Evolutionary conservation across 2,888 invertebrate species (phyloP).

Genomic region (Drosophila cognata): DNA sequence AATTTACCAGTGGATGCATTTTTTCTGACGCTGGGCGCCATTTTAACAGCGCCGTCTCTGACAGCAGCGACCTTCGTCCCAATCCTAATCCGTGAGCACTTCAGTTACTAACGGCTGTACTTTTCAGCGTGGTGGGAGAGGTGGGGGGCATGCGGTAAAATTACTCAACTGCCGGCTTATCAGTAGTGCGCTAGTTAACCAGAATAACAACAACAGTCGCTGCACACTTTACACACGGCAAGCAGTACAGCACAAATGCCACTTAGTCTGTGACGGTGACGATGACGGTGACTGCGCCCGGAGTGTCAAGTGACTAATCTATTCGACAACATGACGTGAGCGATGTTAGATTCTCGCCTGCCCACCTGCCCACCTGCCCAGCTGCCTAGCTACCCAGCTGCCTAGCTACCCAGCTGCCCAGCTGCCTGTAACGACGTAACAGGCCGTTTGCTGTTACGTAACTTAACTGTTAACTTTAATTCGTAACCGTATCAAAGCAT

Average conservation of each 20-base stretch:
- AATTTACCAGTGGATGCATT: conserved; percentile 34
- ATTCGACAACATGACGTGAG: neutral
- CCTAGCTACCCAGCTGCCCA: neutral
- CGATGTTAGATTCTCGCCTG: neutral
- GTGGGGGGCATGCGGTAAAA: neutral
- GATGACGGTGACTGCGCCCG: conserved; percentile 21
- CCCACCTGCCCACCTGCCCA: neutral
- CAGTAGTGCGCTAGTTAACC: conserved; percentile 31
- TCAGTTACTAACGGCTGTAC: neutral
- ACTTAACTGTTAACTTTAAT: neutral
- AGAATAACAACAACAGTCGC: conserved; percentile 21
- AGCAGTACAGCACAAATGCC: conserved; percentile 51
- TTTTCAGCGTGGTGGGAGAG: neutral
- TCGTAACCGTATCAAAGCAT: neutral
- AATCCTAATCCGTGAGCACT: conserved; percentile 17
- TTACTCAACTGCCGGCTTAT: conserved; percentile 49
- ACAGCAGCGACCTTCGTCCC: conserved; percentile 30
- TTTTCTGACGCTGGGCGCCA: conserved; percentile 17
- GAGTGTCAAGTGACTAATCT: conserved; percentile 26
- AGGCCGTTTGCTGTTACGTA: neutral
- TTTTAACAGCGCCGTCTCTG: conserved; percentile 4
- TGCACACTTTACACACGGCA: conserved; percentile 24
- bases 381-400: neutral
- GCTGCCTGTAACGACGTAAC: no score
- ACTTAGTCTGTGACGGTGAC: conserved; percentile 57